phyloP scores from a whole-genome alignment of 2,113 vertebrate genomes.

The Gambusia affinis region DNA sequence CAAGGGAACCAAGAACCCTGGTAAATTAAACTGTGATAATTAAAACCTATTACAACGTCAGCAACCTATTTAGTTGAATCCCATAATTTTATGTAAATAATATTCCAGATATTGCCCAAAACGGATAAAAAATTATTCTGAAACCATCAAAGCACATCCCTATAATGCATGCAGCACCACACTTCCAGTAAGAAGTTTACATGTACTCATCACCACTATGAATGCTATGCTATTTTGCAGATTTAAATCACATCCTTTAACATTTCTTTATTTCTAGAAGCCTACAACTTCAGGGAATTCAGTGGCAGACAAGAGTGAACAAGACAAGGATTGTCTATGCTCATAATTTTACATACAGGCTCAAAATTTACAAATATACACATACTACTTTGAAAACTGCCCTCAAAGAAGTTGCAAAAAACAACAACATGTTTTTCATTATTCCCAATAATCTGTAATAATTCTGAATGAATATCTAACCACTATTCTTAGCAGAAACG shows the following conservation, averaged over 20 bases:
- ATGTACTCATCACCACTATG: background rate
- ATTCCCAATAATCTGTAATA: background rate
- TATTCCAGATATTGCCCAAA: background rate
- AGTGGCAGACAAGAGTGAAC: too few species aligned
- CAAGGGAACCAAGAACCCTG: conserved; percentile 2
- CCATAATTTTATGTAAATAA: background rate
- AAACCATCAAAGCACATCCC: background rate
- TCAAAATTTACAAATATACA: too few species aligned
- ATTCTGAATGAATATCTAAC: background rate
- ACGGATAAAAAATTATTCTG: background rate
- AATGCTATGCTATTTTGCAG: background rate
- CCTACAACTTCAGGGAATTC: too few species aligned
- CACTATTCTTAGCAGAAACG: background rate
- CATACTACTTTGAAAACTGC: too few species aligned
- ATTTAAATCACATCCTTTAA: background rate
- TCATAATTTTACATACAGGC: too few species aligned
- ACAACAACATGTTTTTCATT: background rate
- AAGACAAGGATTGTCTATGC: too few species aligned
- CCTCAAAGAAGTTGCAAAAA: background rate
- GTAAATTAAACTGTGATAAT: background rate
- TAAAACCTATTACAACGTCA: background rate
- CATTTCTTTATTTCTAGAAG: too few species aligned
- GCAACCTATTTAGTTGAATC: background rate
- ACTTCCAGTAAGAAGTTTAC: background rate
- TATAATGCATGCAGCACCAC: background rate